phyloP scores from a whole-genome alignment of 2,888 invertebrate species.

The Acronicta leporina region DNA sequence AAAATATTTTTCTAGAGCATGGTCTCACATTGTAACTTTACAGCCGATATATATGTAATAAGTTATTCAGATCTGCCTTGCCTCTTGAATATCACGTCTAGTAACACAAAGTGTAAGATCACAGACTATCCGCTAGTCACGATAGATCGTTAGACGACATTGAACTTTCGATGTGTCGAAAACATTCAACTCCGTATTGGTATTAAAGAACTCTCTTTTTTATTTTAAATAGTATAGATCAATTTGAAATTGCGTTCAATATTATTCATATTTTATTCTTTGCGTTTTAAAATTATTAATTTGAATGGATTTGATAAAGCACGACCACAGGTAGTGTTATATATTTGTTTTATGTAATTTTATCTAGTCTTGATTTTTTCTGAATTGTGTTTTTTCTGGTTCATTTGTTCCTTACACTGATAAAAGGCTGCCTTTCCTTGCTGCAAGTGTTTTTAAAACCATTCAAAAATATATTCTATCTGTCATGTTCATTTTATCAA shows the following conservation, averaged over 20 bases:
- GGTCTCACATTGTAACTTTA: background rate
- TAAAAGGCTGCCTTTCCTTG: too few relatives aligned
- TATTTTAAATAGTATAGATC: constrained; percentile 18
- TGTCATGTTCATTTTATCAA: constrained; percentile 30
- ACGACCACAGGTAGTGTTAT: too few relatives aligned
- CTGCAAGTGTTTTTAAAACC: too few relatives aligned
- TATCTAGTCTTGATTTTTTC: too few relatives aligned
- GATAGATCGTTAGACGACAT: constrained; percentile 62
- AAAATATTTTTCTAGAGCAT: too few relatives aligned
- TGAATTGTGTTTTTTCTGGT: too few relatives aligned
- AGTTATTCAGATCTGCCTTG: constrained; percentile 32
- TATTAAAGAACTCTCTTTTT: constrained; percentile 38
- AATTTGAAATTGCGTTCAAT: constrained; percentile 22
- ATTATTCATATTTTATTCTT: background rate
- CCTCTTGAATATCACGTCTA: constrained; percentile 19
- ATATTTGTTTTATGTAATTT: too few relatives aligned
- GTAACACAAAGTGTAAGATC: constrained; percentile 25
- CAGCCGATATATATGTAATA: background rate
- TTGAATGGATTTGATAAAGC: too few relatives aligned
- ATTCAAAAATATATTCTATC: background rate
- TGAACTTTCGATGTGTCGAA: constrained; percentile 65
- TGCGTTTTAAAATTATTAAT: too few relatives aligned
- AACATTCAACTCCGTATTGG: constrained; percentile 37
- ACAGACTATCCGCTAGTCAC: constrained; percentile 57
- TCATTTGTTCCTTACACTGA: too few relatives aligned